These are phyloP conservation scores for Cyprinodon variegatus DNA, from an alignment of 2,113 vertebrate species.

Conservation along the genomic window DNA sequence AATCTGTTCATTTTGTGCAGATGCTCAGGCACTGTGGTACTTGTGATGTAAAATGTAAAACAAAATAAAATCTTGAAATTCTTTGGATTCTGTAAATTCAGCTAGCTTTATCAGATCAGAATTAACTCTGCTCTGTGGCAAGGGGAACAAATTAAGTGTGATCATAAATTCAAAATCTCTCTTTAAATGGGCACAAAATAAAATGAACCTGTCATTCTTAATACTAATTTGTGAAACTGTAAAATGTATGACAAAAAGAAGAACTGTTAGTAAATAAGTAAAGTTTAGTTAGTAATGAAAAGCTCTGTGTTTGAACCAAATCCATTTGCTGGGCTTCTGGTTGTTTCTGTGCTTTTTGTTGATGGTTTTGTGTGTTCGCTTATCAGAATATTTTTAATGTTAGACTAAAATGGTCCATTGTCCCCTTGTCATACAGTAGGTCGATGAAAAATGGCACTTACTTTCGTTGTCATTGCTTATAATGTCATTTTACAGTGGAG, in stretches of 20 bases:
- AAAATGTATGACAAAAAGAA: not conserved
- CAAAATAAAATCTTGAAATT: not conserved
- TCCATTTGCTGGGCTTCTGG: too few relatives aligned
- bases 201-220: not conserved
- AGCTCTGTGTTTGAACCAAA: too few relatives aligned
- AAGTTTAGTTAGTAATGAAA: too few relatives aligned
- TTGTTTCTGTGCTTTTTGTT: not conserved
- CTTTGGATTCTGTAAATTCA: not conserved
- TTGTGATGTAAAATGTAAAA: not conserved
- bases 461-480: conserved; percentile 43
- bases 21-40: not conserved
- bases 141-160: not conserved
- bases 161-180: too few relatives aligned
- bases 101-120: not conserved
- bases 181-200: too few relatives aligned
- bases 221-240: not conserved
- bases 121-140: not conserved
- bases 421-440: not conserved
- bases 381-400: not conserved
- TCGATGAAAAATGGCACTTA: conserved; percentile 10
- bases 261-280: not conserved
- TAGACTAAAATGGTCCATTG: not conserved
- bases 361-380: not conserved
- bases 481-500: conserved; percentile 37
- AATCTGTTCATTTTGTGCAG: not conserved